These are phyloP conservation scores for Lysiphlebus fabarum DNA, from an alignment of 1,140 invertebrate species.

Conservation along the genomic window DNA sequence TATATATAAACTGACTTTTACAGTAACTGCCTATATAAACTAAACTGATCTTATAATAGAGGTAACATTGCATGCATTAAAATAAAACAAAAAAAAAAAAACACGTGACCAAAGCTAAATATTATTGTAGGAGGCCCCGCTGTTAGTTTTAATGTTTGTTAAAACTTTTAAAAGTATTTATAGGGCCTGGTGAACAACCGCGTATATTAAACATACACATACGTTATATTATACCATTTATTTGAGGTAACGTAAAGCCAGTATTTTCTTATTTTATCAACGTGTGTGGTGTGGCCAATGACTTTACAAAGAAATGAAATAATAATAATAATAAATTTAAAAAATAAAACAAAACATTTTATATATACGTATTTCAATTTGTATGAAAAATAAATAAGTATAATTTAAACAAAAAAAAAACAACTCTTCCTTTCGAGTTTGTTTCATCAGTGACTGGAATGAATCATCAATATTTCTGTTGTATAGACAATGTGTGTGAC, in stretches of 20 bases:
- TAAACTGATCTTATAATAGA: constrained; percentile 43
- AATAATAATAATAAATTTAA: background rate
- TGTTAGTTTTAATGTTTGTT: constrained; percentile 53
- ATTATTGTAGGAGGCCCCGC: constrained; percentile 46
- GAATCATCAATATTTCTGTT: constrained; percentile 16
- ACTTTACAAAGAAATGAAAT: background rate
- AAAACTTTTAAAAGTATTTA: constrained; percentile 27
- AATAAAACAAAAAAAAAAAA: constrained; percentile 18
- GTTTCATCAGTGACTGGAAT: background rate
- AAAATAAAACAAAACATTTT: background rate
- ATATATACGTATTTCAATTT: constrained; percentile 9
- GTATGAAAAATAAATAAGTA: background rate
- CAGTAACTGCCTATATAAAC: constrained; percentile 18
- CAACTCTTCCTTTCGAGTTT: background rate
- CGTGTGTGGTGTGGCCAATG: constrained; percentile 9
- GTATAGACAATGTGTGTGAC: constrained; percentile 5
- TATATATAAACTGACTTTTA: constrained; percentile 10
- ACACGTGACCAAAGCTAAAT: constrained; percentile 49
- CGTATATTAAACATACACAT: too few species aligned
- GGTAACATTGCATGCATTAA: background rate
- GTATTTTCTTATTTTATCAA: background rate
- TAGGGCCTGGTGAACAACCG: background rate
- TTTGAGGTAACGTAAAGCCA: constrained; percentile 1
- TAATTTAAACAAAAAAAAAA: background rate
- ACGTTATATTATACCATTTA: constrained; percentile 10